These are phyloP conservation scores for Drosophila obscura DNA, from an alignment of 1,140 invertebrate genomes.

Conservation along the genomic window DNA sequence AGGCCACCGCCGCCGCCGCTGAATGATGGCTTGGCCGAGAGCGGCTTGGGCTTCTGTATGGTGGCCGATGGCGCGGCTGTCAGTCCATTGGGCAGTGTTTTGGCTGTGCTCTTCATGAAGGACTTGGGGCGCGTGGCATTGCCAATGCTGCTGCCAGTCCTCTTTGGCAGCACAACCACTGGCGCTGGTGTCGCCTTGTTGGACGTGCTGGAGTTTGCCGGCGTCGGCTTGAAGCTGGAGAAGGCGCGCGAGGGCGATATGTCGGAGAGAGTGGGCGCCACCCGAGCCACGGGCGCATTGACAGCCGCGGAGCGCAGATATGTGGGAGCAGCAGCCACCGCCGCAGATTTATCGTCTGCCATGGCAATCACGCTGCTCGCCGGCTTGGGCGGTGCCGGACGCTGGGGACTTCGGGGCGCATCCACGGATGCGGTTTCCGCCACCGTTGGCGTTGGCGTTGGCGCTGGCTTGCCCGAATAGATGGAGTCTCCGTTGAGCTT, in stretches of 20 bases:
- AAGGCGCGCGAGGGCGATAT: constrained; percentile 71
- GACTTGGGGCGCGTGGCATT: constrained; percentile 57
- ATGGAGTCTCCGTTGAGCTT: constrained; percentile 92
- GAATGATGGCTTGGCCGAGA: constrained; percentile 77
- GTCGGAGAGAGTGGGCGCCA: constrained; percentile 87
- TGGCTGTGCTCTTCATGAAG: constrained; percentile 63
- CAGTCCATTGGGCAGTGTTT: constrained; percentile 68
- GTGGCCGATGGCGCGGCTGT: constrained; percentile 69
- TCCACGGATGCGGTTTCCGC: constrained; percentile 72
- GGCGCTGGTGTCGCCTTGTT: constrained; percentile 25
- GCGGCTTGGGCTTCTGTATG: constrained; percentile 79
- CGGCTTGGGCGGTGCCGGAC: constrained; percentile 79
- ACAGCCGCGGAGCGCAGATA: constrained; percentile 89
- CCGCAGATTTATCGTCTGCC: constrained; percentile 25
- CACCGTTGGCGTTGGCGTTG: constrained; percentile 84
- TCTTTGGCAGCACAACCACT: constrained; percentile 27
- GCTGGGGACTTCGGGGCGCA: constrained; percentile 52
- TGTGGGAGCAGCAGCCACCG: constrained; percentile 85
- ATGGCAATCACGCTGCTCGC: constrained; percentile 39
- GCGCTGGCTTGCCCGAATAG: constrained; percentile 88
- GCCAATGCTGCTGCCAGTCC: constrained; percentile 18
- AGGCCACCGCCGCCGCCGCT: constrained; percentile 39
- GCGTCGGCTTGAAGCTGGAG: constrained; percentile 78
- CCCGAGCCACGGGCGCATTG: constrained; percentile 87
- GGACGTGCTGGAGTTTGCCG: constrained; percentile 12